Evolutionary conservation across 2,113 vertebrate genomes (phyloP), one percentile per base, ranked within the genome.

Genomic region (Cyrtonyx montezumae): DNA sequence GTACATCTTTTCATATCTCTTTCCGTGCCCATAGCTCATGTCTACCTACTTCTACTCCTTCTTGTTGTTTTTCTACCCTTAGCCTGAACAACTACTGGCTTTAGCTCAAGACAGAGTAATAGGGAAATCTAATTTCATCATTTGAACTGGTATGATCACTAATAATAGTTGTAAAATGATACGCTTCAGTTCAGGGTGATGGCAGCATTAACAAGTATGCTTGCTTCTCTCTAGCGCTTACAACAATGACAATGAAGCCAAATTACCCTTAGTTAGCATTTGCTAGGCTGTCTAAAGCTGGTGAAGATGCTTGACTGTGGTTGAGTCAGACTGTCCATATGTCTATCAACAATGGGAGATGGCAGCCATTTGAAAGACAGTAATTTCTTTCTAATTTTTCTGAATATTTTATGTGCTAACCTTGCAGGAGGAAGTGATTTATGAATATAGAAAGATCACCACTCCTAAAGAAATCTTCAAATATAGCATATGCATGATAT

Each of bases 391-490:
- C 49, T 73, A 82, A 13, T n/a, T 94, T 91, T 89, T 91, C 76
- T 86, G 79, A 83, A 71, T 92, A 85, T 94, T 95, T 92, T 86
- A 91, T 75, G n/a, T 46, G 20, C 26, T 70, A 92, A 45, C 18
- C 55, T 80, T 93, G 77, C 13, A 68, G 65, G 43, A 70, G 45
- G 94, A 85, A 93, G 86, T 75, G 1, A 84, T 84, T 87, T 84
- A 75, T 56, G 43, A 94, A 86, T 93, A 79, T 20, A 87, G 77
- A 75, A 88, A 93, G 69, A 81, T 61, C 80, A 71, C 81, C 6
- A 0, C 30, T 96, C 73, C 80, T 86, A 88, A 93, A 86, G 69
- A 95, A 91, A 86, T 68, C 86, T 87, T 90, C 95, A 78, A 84
- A 87, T 94, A 21, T 37, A 91, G 48, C 43, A 45, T 67, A 75